Evolutionary conservation across 2,113 vertebrate genomes (phyloP).

Genomic region (Clarias macrocephalus): DNA sequence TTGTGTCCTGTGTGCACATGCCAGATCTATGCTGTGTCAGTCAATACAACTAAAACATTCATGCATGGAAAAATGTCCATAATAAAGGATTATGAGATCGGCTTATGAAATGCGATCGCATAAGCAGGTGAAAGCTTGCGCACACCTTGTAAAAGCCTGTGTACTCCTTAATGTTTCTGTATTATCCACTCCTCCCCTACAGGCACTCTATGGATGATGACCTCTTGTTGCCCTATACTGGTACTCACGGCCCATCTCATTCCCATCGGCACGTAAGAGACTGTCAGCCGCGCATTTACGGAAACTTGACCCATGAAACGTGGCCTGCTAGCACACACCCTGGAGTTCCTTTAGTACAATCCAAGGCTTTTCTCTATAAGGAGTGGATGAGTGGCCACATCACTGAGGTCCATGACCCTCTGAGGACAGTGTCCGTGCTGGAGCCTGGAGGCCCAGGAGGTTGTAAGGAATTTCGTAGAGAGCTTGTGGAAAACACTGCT

Average conservation of each 20-base stretch:
- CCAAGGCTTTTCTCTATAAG: constrained; percentile 71
- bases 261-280: constrained; percentile 74
- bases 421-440: constrained; percentile 82
- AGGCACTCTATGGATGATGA: constrained; percentile 72
- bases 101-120: background rate
- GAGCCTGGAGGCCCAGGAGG: constrained; percentile 82
- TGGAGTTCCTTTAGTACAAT: constrained; percentile 59
- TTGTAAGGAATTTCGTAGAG: constrained; percentile 66
- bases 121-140: background rate
- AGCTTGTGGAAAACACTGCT: constrained; percentile 77
- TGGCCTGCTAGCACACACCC: constrained; percentile 62
- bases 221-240: constrained; percentile 75
- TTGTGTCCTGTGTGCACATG: background rate
- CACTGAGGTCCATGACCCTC: constrained; percentile 78
- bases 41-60: background rate
- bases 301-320: constrained; percentile 78
- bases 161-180: background rate
- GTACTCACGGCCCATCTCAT: constrained; percentile 70
- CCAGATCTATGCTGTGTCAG: background rate
- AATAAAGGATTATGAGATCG: background rate
- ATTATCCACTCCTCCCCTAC: constrained; percentile 28
- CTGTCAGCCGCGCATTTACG: constrained; percentile 72
- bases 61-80: background rate
- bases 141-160: background rate
- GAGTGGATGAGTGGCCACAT: constrained; percentile 79